These are phyloP conservation scores for Danio tinwini DNA, from an alignment of 2,797 vertebrate genomes.

Conservation along the genomic window DNA sequence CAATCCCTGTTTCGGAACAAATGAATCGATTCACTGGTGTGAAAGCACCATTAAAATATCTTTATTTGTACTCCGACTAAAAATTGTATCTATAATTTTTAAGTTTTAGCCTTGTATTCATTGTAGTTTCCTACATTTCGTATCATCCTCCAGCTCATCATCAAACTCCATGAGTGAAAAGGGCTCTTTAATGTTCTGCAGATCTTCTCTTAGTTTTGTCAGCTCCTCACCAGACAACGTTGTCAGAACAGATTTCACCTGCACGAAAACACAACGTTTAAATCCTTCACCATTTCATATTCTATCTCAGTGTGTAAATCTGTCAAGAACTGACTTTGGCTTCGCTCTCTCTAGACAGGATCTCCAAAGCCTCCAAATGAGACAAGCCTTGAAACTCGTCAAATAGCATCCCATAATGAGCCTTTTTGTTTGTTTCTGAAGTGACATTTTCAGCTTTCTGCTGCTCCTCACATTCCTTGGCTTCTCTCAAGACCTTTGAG, in stretches of 20 bases:
- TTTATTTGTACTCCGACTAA: too few relatives aligned
- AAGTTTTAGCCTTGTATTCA: neutral
- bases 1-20: too few relatives aligned
- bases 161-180: constrained; percentile 94
- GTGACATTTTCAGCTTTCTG: constrained; percentile 77
- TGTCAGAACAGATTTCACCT: constrained; percentile 90
- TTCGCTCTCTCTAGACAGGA: constrained; percentile 93
- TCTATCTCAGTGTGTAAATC: neutral
- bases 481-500: constrained; percentile 90
- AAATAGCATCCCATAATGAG: constrained; percentile 96
- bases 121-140: constrained; percentile 76
- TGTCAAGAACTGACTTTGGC: constrained; percentile 81
- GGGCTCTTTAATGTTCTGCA: constrained; percentile 85
- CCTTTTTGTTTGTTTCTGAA: constrained; percentile 83
- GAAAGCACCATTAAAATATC: too few relatives aligned
- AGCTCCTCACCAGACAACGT: constrained; percentile 87
- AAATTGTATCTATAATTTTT: too few relatives aligned
- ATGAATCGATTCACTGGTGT: too few relatives aligned
- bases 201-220: constrained; percentile 78
- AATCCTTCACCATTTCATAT: neutral
- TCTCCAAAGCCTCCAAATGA: constrained; percentile 96
- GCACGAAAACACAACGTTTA: constrained; percentile 21
- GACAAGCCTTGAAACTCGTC: constrained; percentile 97
- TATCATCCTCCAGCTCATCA: constrained; percentile 90
- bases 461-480: constrained; percentile 92